Base-by-base conservation (phyloP, 2,888 invertebrate species). In the Tenthredo amoena region DNA sequence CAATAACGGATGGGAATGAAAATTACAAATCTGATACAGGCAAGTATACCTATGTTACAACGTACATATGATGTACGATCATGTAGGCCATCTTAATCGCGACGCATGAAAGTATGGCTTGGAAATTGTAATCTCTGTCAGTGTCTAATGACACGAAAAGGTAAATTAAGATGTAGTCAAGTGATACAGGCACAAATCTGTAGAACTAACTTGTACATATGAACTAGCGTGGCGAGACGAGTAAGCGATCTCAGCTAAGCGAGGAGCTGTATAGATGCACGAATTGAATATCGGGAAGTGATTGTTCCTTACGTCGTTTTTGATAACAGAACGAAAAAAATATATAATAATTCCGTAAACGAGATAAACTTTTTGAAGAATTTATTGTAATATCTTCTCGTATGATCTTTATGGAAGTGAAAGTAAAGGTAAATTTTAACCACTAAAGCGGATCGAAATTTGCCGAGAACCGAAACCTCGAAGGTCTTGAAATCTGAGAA, bases 41-140 rank as follows among this genome's bases (percentile, higher is more conserved):
- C 15, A 18, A 34, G 15, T 74, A 47, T 34, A 47, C n/a, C 2
- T n/a, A n/a, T 37, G 10, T 37, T 43, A 55, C 47, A 26, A 77
- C 9, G 26, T 18, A 62, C 68, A 15, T 65, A 50, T 43, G 68
- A 83, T 50, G 40, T 47, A 47, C 18, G 68, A 83, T 83, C 83
- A 83, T 83, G 47, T 83, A 83, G 83, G 83, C 83, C 83, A 83
- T 83, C 83, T 83, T 83, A 83, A 83, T 83, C 62, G 62, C 83
- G 34, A 71, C 47, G 47, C 34, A 71, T 68, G 83, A 83, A 83
- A 83, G 65, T 71, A 71, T 83, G 83, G 50, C 83, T 68, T 62
- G 40, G 40, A 62, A 81, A 81, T 81, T 62, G 62, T 81, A 62
- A 81, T 62, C 81, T 40, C 81, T 81, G 58, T 81, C 81, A 62